Percentiles rank a stretch among this genome's conserved stretches.
Conservation (phyloP, 2,797 vertebrate species). For the Miichthys miiuy region DNA sequence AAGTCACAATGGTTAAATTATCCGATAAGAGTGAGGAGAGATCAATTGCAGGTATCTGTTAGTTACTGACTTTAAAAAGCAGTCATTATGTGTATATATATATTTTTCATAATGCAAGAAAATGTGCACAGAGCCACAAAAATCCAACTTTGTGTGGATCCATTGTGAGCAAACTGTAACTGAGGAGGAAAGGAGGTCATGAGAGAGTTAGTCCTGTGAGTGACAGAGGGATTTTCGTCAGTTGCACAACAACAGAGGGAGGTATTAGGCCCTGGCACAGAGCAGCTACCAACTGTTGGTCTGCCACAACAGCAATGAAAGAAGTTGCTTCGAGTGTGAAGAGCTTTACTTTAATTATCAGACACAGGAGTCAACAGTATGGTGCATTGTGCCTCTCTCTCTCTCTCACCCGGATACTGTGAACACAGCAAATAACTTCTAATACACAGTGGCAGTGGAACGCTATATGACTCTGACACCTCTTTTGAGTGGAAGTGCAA, state of each 20-base stretch:
- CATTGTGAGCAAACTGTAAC: slow-evolving; percentile 43
- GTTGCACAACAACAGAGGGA: slow-evolving; percentile 74
- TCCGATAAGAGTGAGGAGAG: slow-evolving; percentile 5
- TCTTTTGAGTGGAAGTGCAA: slow-evolving; percentile 37
- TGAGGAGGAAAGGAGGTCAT: slow-evolving; percentile 76
- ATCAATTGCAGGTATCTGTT: slow-evolving; percentile 13
- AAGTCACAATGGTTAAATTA: slow-evolving; percentile 33
- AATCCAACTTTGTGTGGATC: slow-evolving; percentile 35
- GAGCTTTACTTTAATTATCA: slow-evolving; percentile 81
- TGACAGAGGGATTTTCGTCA: slow-evolving; percentile 74
- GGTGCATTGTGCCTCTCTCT: slow-evolving; percentile 39
- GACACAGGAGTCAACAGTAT: slow-evolving; percentile 70
- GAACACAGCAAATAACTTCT: slow-evolving; percentile 55
- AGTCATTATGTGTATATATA: slow-evolving; percentile 11
- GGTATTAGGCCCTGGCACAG: slow-evolving; percentile 68
- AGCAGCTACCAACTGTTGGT: slow-evolving; percentile 69
- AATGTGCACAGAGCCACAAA: background rate
- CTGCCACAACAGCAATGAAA: slow-evolving; percentile 61
- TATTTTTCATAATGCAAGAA: background rate
- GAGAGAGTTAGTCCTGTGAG: slow-evolving; percentile 72
- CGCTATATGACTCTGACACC: slow-evolving; percentile 17
- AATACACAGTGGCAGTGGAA: slow-evolving; percentile 41
- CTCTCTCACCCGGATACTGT: slow-evolving; percentile 12
- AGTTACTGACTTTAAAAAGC: slow-evolving; percentile 11
- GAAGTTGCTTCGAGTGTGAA: slow-evolving; percentile 69